Evolutionary conservation across 2,888 invertebrate species (phyloP), one percentile per base, ranked within the genome.

Genomic region (Acrobasis suavella): DNA sequence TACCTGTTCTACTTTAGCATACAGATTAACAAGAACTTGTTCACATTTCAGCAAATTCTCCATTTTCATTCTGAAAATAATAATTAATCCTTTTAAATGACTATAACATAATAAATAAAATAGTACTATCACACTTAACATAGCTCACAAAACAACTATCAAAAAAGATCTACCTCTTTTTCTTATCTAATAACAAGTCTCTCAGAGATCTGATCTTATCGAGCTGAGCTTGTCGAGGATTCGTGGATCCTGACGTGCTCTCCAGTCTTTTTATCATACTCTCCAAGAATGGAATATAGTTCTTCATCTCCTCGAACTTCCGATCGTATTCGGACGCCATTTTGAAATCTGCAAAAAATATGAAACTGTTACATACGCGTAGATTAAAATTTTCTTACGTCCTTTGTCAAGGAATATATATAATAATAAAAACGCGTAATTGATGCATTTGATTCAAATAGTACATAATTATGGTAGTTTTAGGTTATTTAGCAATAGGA

Each of bases 201-300:
- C 94, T 92, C 16, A 95, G 83, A 14, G 95, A 94, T 70, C 93
- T 92, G 76, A 95, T 94, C 83, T 95, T 95, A 76, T 92, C 91
- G 38, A 95, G 86, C 72, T 95, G 95, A 6, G 94, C 93, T 75
- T 93, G 93, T 37, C 95, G 87, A 62, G 93, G 92, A 65, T 92
- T 92, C 38, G 79, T 74, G 63, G 93, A 87, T 22, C 83, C 76
- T 16, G 82, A 74, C 64, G 75, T 81, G 70, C 87, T 93, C 76
- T 94, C 94, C 72, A 95, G 83, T 75, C 94, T 93, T 56, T 88
- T 87, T 75, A 96, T 96, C 92, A 96, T 95, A 70, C 89, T 94
- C 76, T 95, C 94, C 81, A 96, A 82, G 78, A 96, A 96, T n/a
- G 96, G 96, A 73, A 96, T 93, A 85, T 95, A 95, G 72, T 93